These are phyloP conservation scores for Aphidoletes aphidimyza DNA, from an alignment of 2,888 invertebrate genomes.

Conservation along the genomic window DNA sequence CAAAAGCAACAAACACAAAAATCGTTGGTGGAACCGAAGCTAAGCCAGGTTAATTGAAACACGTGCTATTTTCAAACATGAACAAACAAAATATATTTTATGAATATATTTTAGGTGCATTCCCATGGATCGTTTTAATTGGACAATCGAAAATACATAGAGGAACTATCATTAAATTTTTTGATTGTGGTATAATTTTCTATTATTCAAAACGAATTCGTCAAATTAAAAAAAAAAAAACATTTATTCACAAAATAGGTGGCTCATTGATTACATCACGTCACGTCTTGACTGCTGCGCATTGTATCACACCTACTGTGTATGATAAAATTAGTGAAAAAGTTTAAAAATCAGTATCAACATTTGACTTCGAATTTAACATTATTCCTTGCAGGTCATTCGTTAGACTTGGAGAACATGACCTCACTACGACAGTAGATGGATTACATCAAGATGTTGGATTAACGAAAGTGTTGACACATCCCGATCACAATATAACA, in stretches of 20 bases:
- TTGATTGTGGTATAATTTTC: conserved; percentile 64
- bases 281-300: conserved; percentile 76
- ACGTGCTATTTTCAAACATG: too few relatives aligned
- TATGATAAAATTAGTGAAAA: conserved; percentile 59
- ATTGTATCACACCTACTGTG: conserved; percentile 63
- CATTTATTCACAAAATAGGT: neutral
- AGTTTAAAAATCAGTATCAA: too few relatives aligned
- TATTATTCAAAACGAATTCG: neutral
- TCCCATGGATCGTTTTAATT: conserved; percentile 83
- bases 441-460: conserved; percentile 71
- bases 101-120: conserved; percentile 78
- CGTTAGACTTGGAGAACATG: conserved; percentile 65
- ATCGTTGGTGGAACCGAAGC: conserved; percentile 81
- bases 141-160: conserved; percentile 77
- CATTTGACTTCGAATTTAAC: neutral
- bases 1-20: neutral
- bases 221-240: too few relatives aligned
- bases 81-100: too few relatives aligned
- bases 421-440: conserved; percentile 72
- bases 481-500: conserved; percentile 73
- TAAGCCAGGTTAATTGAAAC: conserved; percentile 70
- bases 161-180: conserved; percentile 61
- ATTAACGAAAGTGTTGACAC: conserved; percentile 70
- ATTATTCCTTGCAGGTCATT: neutral
- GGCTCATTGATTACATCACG: conserved; percentile 68